Percentiles rank a stretch among this genome's conserved stretches.
Conservation (phyloP, 23 tunicate genomes). For the Phallusia fumigata region DNA sequence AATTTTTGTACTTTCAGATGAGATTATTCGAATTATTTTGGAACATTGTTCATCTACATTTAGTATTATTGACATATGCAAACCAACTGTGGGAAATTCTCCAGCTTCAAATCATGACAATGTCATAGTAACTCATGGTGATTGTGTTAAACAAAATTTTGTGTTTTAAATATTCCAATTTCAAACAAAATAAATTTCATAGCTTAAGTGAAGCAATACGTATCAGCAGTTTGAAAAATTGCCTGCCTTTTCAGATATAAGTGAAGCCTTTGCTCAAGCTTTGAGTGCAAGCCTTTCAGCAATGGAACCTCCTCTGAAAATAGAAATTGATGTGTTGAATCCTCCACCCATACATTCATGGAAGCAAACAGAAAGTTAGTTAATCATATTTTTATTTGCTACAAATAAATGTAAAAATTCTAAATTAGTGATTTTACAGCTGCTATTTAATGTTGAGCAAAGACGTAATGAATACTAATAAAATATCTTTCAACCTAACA, state of each 20-base stretch:
- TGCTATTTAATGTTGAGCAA: too few species aligned
- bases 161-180: not conserved
- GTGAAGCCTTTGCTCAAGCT: slow-evolving; percentile 54
- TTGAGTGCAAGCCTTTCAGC: slow-evolving; percentile 33
- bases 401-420: too few species aligned
- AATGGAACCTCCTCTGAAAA: slow-evolving; percentile 30
- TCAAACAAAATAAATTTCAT: too few species aligned
- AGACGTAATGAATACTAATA: too few species aligned
- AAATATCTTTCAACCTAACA: too few species aligned
- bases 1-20: slow-evolving; percentile 9
- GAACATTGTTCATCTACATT: slow-evolving; percentile 46
- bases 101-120: not conserved
- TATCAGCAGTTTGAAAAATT: not conserved
- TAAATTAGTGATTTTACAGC: too few species aligned
- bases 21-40: slow-evolving; percentile 15
- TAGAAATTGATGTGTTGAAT: slow-evolving; percentile 28
- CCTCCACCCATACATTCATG: slow-evolving; percentile 49
- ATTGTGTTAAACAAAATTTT: not conserved
- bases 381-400: too few species aligned
- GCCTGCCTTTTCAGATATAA: slow-evolving; percentile 17
- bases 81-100: not conserved
- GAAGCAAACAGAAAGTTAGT: slow-evolving; percentile 39
- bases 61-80: slow-evolving; percentile 15
- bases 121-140: slow-evolving; percentile 17
- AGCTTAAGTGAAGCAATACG: too few species aligned